Evolutionary conservation across 2,888 invertebrate genomes (phyloP).

Genomic region (Rhorus exstirpatorius): DNA sequence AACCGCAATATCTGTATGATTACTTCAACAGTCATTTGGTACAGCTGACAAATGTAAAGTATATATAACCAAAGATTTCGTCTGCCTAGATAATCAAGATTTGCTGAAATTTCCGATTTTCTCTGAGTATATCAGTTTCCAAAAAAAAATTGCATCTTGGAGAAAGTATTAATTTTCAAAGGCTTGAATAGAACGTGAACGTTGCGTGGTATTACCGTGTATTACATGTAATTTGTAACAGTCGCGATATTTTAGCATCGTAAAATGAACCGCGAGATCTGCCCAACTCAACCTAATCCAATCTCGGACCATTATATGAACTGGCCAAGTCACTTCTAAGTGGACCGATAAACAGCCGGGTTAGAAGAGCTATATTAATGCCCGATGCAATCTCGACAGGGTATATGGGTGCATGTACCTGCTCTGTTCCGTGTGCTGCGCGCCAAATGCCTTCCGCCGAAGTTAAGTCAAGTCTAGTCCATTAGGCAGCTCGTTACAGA

Average conservation of each 20-base stretch:
- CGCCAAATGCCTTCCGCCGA: constrained; percentile 51
- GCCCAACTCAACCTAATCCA: too few species aligned
- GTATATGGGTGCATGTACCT: constrained; percentile 24
- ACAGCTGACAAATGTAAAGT: too few species aligned
- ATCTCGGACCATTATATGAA: constrained; percentile 38
- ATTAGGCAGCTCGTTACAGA: constrained; percentile 66
- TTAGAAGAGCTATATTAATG: constrained; percentile 62
- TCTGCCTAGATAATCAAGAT: too few species aligned
- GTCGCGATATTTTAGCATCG: constrained; percentile 30
- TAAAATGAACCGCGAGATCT: constrained; percentile 28
- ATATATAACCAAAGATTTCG: too few species aligned
- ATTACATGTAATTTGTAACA: constrained; percentile 25
- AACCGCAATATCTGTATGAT: constrained; percentile 13
- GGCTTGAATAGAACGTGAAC: too few species aligned
- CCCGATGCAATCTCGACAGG: constrained; percentile 62
- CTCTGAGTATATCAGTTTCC: too few species aligned
- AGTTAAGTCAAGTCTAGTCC: constrained; percentile 56
- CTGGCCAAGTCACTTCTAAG: constrained; percentile 51
- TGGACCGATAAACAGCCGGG: constrained; percentile 47
- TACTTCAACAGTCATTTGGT: too few species aligned
- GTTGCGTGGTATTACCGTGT: too few species aligned
- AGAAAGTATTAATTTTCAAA: too few species aligned
- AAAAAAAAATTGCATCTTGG: too few species aligned
- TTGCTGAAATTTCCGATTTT: too few species aligned
- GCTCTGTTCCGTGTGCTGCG: constrained; percentile 9